Evolutionary conservation across 2,888 invertebrate genomes (phyloP), one percentile per base, ranked within the genome.

Genomic region (Apamea epomidion): DNA sequence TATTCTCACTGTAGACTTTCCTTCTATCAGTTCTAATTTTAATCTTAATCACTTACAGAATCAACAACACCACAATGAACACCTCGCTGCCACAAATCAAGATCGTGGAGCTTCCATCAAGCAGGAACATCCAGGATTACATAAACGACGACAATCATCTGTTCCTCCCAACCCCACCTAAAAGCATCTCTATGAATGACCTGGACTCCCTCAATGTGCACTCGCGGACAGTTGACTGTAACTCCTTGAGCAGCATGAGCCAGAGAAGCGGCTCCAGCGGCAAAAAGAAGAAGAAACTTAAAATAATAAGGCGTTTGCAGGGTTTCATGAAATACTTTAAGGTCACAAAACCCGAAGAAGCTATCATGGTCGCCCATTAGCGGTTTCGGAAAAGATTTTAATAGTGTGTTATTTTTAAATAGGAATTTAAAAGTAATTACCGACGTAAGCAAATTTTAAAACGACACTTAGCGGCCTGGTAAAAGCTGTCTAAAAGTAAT

Each of bases 61-160:
- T 82, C 21, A 91, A 88, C 75, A 86, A 84, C 45, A 65, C 74
- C 18, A 42, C 82, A 58, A 64, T 76, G 60, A 74, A 85, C 14
- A 81, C 87, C 29, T 72, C 87, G 0, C 89, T 90, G 68, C 93
- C 93, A 0, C 89, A 89, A 0, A 77, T 94, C 18, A 93, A 91
- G 74, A 94, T 94, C 18, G 90, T 88, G 0, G 93, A 94, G 67
- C 74, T 92, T 29, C 78, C 89, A 10, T 82, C 90, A 6, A 87
- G 87, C 67, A 86, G 81, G 76, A 82, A 84, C 65, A 84, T 87
- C 48, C 76, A 82, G 1, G 85, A 88, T 0, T 86, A 86, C n/a
- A 83, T 83, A n/a, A 76, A 7, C 21, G 86, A 86, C 0, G 85
- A 87, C 7, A 85, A 84, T 42, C 68, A 64, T 42, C 82, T 87